Base-by-base conservation (phyloP, 92 coral and sea anemone species). In the Phenganax stokvisi region DNA sequence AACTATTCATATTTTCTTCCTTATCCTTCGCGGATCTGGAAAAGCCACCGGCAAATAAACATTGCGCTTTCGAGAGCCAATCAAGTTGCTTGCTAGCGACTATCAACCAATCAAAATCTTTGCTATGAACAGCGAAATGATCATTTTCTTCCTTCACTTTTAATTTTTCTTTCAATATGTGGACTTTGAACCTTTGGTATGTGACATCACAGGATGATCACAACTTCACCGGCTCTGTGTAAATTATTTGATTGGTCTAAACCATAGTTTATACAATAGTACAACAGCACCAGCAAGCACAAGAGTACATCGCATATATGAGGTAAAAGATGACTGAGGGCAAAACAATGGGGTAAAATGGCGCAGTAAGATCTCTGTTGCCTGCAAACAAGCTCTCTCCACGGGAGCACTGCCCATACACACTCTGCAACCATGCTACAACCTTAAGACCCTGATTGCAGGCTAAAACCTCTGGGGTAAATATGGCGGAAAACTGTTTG, bases 91-190 rank as follows among this genome's bases (percentile, higher is more conserved):
- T 20, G 31, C 31, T 6, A 10, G 9, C 12, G 47, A 17, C n/a
- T 9, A 64, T n/a, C 70, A 20, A 64, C 70, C 70, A 64, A 64
- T 64, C 70, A 64, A 64, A 64, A 64, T 17, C 27, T 12, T 61
- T 61, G 67, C 47, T 37, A 37, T 37, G 47, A 37, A 37, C 5
- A 37, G 47, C 47, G 25, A 61, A 61, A 61, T 61, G 27, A 8
- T 61, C 1, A 28, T 61, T 61, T 17, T 13, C 3, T 15, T 5
- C 3, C 6, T 61, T 0, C 8, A 61, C 8, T 12, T 0, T 13
- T 7, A 17, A 20, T 20, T 20, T 20, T 20, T 20, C 25, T 20
- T 20, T 61, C 7, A 15, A 5, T 28, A 0, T 20, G 12, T 64
- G 70, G 70, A 64, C 70, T 64, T 64, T 64, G 70, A 64, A 20